Evolutionary conservation across 2,888 invertebrate genomes (phyloP), one percentile per base, ranked within the genome.

Genomic region (Aphodius granarius): DNA sequence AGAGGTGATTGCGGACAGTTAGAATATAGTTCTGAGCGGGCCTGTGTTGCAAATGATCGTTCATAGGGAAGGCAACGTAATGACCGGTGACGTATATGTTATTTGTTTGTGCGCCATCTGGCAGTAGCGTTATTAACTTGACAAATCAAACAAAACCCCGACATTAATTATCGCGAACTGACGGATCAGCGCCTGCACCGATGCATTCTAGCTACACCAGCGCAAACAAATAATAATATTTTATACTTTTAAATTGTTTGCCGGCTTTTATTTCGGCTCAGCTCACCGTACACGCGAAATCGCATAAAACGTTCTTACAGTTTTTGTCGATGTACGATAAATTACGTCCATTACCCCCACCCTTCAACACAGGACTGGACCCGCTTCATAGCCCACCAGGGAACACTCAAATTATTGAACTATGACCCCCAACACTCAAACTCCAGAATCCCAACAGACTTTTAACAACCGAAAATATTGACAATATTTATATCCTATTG

Each of bases 51-150:
- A 73, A 73, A 76, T 71, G 77, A 74, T 77, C 77, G 74, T 72
- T 76, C 70, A 66, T 70, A 64, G 66, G 66, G 68, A 63, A 66
- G 83, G 83, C 82, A 82, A 83, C 83, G 83, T 86, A 86, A 86
- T 86, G 86, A 85, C 86, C 86, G 84, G 83, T 87, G 87, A 87
- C 87, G 87, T 87, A 86, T 86, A 86, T 86, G 87, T 86, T 87
- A 87, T 87, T 87, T 87, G 87, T 87, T 86, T 86, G 86, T n/a
- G 86, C 87, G 88, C 87, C 88, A 88, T 86, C 87, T 88, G 88
- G 87, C 85, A 83, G 83, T 84, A 85, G 86, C 86, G 87, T 87
- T 88, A 88, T 88, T 88, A 88, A 88, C 87, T 88, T 86, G 86
- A 85, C 86, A 87, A 88, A 87, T 88, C 87, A 88, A 88, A 88